Evolutionary conservation across 1,140 invertebrate genomes (phyloP), one percentile per base, ranked within the genome.

Genomic region (Cydia fagiglandana): DNA sequence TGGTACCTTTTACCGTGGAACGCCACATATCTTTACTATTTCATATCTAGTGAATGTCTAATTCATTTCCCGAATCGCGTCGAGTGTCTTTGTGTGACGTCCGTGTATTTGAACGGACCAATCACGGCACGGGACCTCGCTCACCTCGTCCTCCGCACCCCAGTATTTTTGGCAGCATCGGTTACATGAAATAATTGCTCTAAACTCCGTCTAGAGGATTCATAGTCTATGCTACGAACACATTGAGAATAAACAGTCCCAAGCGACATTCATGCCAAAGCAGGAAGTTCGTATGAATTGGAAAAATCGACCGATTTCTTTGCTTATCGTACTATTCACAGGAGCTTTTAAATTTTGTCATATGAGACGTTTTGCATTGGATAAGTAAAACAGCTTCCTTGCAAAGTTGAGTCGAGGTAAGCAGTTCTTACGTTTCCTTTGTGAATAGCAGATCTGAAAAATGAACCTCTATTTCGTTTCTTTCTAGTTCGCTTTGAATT

Each of bases 211-310:
- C n/a, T n/a, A n/a, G n/a, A n/a, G n/a, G n/a, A n/a, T n/a, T n/a
- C n/a, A n/a, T n/a, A n/a, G n/a, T n/a, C n/a, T 61, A 61, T 10
- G 20, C 53, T 56, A 61, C 56, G 10, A 17, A 17, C 53, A 61
- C 17, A 9, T 61, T 53, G 6, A 0, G 20, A 12, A 61, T 24
- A 61, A 61, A 61, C 56, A 9, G 56, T 13, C 45, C 45, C 13
- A 61, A 61, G 20, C 17, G 56, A 61, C 56, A 24, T 78, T 81
- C n/a, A 53, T 38, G 73, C 56, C 68, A 10, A 47, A 76, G 73
- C 66, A 78, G 78, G 76, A 73, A 78, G 76, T 68, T 76, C 66
- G 73, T 76, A 80, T 78, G 77, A 76, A 77, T 79, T 77, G 66
- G 56, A 76, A 50, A 61, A 76, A 53, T 64, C 53, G 50, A 53